Base-by-base conservation (phyloP, 1,140 invertebrate genomes). In the Odontomachus brunneus region DNA sequence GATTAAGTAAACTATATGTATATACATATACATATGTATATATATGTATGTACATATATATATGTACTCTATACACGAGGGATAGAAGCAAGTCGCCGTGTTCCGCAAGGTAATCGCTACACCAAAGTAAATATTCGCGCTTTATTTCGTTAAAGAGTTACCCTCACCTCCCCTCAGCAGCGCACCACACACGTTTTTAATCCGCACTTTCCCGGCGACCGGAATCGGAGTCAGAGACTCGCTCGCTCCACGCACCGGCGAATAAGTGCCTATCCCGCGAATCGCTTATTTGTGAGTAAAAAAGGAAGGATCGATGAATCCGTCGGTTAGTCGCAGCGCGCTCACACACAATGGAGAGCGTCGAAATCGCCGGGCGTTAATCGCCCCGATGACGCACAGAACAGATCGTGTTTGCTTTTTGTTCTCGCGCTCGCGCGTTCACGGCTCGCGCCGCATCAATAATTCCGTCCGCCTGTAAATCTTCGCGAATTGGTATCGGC, bases 341-440 rank as follows among this genome's bases (percentile, higher is more conserved):
- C 15, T 76, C 29, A 49, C 62, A 14, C 29, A 78, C 65, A 80
- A 80, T 59, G 65, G 38, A 57, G 22, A 44, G 33, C 53, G 38
- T 80, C 75, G 75, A 67, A 67, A 78, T 69, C 65, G 75, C 17
- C 24, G 65, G 14, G 67, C 75, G 75, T 80, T 80, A 71, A 80
- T 80, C 75, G 75, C 51, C 53, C 29, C 75, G 75, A 80, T 80
- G 75, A 80, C 65, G 75, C 33, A 22, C n/a, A 19, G 65, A 57
- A 71, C 75, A 71, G 65, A 80, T 57, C 75, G 75, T 55, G 38
- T 59, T 80, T 69, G 65, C 75, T 69, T 80, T 80, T 80, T 80
- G 65, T 51, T 76, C 26, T 22, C 49, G 33, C 33, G 15, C 7
- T 29, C 65, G 17, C 60, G 48, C 22, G n/a, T 67, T 24, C 38